Base-by-base conservation (phyloP, 2,797 vertebrate genomes). In the Staurois parvus region DNA sequence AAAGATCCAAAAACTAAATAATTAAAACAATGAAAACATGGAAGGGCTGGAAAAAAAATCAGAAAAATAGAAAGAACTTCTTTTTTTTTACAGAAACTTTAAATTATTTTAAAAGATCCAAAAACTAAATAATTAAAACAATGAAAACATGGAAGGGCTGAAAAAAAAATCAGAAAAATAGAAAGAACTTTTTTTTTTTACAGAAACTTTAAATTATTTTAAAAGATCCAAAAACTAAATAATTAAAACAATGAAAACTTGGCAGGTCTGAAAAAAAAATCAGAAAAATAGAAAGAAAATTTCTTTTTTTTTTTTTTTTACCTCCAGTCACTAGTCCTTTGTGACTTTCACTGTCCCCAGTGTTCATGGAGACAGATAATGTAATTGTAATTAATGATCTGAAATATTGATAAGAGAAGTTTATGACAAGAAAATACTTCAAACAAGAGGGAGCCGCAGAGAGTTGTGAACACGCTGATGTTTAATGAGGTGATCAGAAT, bases 341-440 rank as follows among this genome's bases (percentile, higher is more conserved):
- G n/a, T n/a, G 64, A 79, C 64, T 29, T 42, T 13, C 69, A 40
- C 24, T 72, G 34, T 72, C 24, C 37, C 67, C 67, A 80, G 26
- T 70, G 78, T 37, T 80, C 78, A 81, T 84, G 59, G 28, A 62
- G 52, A 78, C 79, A 81, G 42, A 68, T 37, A 26, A 45, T 32
- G 48, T 81, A 81, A 81, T 81, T 81, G 79, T 81, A 81, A 72
- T 81, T 81, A 81, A 81, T 81, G 79, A 81, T 72, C 42, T 48
- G 56, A 32, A 15, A n/a, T 56, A 28, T 81, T 68, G 52, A 81
- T 81, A 72, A 81, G 70, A 81, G 79, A 56, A 72, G 56, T 72
- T 40, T 56, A 68, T 72, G 68, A 30, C n/a, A 26, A 59, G 67
- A 19, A 81, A 56, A 81, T 72, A 59, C 79, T 81, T 81, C 79